Conservation (phyloP, 64 coral and sea anemone genomes). For the Montipora cactus region DNA sequence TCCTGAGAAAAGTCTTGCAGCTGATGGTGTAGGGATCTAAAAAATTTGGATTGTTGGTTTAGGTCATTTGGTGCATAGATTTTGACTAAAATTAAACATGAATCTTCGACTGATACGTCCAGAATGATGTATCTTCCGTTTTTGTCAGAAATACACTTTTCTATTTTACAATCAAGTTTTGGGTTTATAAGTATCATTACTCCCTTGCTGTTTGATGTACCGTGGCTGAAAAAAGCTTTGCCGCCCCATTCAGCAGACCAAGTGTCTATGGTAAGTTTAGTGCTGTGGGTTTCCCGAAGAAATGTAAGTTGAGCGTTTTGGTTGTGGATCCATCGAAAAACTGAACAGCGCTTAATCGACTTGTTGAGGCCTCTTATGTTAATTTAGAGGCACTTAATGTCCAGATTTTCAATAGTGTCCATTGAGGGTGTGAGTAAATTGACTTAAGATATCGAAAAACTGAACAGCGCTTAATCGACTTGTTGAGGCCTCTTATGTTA, state of each 20-base stretch:
- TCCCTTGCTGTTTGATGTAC: constrained; percentile 10
- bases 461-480: background rate
- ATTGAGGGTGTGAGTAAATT: background rate
- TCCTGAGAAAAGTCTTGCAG: no score
- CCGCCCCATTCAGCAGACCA: constrained; percentile 10
- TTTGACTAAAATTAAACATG: background rate
- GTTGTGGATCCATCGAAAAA: constrained; percentile 6
- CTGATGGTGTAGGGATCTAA: no score
- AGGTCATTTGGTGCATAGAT: constrained; percentile 17
- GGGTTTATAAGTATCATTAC: constrained; percentile 9
- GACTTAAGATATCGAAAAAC: background rate
- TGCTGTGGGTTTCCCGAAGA: constrained; percentile 29
- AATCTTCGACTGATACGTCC: background rate
- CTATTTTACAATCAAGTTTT: constrained; percentile 27
- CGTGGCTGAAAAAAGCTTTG: constrained; percentile 22
- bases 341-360: background rate
- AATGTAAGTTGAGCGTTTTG: background rate
- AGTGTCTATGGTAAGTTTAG: background rate
- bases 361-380: constrained; percentile 29
- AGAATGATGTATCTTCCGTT: constrained; percentile 17
- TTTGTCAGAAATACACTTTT: constrained; percentile 18
- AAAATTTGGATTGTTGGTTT: background rate
- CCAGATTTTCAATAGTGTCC: background rate
- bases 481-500: constrained; percentile 22
- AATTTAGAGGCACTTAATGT: constrained; percentile 15